Conservation (phyloP, 1,140 invertebrate genomes). For the Fopius arisanus region DNA sequence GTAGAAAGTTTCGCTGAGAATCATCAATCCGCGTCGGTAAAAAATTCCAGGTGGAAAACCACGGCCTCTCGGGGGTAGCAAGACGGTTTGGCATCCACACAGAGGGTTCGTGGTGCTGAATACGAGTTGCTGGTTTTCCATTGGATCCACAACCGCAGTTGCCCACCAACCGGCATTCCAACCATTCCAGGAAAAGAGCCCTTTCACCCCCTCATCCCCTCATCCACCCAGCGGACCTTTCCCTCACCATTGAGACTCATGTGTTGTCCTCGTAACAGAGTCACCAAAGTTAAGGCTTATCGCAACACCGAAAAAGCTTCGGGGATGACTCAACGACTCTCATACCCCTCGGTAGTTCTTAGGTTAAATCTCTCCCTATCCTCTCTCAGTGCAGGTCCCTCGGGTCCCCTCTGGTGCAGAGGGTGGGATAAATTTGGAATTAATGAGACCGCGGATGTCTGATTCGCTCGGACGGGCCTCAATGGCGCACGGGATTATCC, state of each 20-base stretch:
- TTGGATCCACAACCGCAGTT: constrained; percentile 34
- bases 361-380: not conserved
- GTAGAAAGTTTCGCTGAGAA: not conserved
- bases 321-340: not conserved
- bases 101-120: not conserved
- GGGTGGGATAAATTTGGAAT: constrained; percentile 18
- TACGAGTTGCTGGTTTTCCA: constrained; percentile 24
- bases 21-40: not conserved
- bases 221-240: not conserved
- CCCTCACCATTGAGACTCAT: constrained; percentile 18
- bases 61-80: not conserved
- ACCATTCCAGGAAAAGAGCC: not conserved
- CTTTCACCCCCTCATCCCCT: not conserved
- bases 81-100: not conserved
- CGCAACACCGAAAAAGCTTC: not conserved
- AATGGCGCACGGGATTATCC: constrained; percentile 26
- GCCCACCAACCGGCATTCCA: constrained; percentile 30
- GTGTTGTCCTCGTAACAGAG: constrained; percentile 22
- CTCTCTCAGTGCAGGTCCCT: not conserved
- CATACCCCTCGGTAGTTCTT: not conserved
- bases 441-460: constrained; percentile 18
- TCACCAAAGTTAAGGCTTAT: constrained; percentile 22
- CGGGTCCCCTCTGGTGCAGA: not conserved
- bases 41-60: not conserved
- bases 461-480: constrained; percentile 15